phyloP scores from a whole-genome alignment of 2,888 invertebrate genomes.

The Brenthis ino region DNA sequence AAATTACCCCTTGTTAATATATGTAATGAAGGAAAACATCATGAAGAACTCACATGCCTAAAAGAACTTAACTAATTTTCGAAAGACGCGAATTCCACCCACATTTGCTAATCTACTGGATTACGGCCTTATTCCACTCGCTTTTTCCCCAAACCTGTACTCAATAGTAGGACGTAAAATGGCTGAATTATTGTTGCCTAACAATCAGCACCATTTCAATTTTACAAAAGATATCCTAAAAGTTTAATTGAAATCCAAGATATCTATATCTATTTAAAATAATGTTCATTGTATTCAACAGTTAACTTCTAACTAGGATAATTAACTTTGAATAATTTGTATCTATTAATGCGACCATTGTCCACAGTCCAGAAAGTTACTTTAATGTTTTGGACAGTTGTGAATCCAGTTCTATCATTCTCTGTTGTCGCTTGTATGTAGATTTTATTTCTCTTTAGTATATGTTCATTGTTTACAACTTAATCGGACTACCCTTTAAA shows the following conservation, averaged over 20 bases:
- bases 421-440: no score
- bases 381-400: slow-evolving; percentile 10
- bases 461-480: no score
- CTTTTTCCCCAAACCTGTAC: no score
- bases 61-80: no score
- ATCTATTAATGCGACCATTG: slow-evolving; percentile 32
- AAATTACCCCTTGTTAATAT: no score
- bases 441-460: no score
- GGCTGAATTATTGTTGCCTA: slow-evolving; percentile 17
- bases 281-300: slow-evolving; percentile 33
- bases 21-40: no score
- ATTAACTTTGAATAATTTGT: slow-evolving; percentile 34
- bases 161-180: background rate
- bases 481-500: no score
- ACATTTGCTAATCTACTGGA: no score
- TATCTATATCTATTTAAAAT: slow-evolving; percentile 25
- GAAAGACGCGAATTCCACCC: no score
- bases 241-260: slow-evolving; percentile 40
- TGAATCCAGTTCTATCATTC: background rate
- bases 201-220: slow-evolving; percentile 19
- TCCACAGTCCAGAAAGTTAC: slow-evolving; percentile 20
- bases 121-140: no score
- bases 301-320: slow-evolving; percentile 31
- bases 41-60: no score
- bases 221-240: slow-evolving; percentile 34